phyloP scores from a whole-genome alignment of 1,140 invertebrate genomes.

The Chlorops oryzae region DNA sequence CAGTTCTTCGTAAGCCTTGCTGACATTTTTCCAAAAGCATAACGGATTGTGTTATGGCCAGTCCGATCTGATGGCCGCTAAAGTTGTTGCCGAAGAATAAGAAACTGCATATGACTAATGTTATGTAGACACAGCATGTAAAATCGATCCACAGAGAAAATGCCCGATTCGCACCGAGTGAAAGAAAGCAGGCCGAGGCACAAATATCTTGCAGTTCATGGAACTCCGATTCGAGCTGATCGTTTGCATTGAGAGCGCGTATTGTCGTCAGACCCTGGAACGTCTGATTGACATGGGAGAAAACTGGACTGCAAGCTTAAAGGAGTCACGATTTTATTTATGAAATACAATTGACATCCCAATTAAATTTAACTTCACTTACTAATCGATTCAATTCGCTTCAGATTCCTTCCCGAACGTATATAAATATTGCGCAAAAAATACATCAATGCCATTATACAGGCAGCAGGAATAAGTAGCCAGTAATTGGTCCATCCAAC shows the following conservation, averaged over 20 bases:
- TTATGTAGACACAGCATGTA: slow-evolving; percentile 64
- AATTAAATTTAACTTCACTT: background rate
- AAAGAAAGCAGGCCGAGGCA: slow-evolving; percentile 68
- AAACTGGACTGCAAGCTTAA: slow-evolving; percentile 64
- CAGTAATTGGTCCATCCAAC: slow-evolving; percentile 67
- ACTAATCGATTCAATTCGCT: slow-evolving; percentile 77
- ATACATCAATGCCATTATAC: slow-evolving; percentile 65
- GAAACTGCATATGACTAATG: slow-evolving; percentile 59
- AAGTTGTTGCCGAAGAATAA: slow-evolving; percentile 51
- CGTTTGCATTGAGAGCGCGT: slow-evolving; percentile 58
- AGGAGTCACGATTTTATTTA: slow-evolving; percentile 27
- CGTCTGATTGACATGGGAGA: slow-evolving; percentile 68
- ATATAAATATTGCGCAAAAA: slow-evolving; percentile 72
- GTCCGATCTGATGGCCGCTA: slow-evolving; percentile 64
- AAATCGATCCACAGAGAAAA: slow-evolving; percentile 73
- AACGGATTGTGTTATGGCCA: slow-evolving; percentile 78
- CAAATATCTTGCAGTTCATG: slow-evolving; percentile 60
- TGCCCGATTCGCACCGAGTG: slow-evolving; percentile 70
- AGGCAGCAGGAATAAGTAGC: slow-evolving; percentile 63
- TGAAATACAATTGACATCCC: background rate
- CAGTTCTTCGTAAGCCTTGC: slow-evolving; percentile 54
- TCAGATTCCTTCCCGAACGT: slow-evolving; percentile 75
- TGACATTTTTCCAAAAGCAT: slow-evolving; percentile 68
- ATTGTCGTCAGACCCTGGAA: slow-evolving; percentile 70
- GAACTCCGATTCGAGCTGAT: slow-evolving; percentile 62